Evolutionary conservation across 1,140 invertebrate species (phyloP).

Genomic region (Euborellia annulipes): DNA sequence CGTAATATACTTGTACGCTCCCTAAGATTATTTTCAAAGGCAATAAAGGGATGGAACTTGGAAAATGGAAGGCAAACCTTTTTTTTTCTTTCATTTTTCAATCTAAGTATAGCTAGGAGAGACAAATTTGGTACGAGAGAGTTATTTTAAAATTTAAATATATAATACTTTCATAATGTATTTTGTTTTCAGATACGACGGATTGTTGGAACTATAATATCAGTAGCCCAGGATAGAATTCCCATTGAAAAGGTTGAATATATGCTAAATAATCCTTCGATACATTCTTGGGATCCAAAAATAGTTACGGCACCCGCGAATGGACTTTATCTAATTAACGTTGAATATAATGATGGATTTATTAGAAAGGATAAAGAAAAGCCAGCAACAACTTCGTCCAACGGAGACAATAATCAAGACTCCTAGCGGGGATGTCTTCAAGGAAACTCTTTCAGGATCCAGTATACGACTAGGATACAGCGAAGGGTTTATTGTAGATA

Average conservation of each 20-base stretch:
- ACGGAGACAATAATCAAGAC: conserved; percentile 45
- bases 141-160: no score
- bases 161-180: no score
- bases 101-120: no score
- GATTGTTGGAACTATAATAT: conserved; percentile 46
- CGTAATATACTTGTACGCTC: no score
- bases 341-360: conserved; percentile 58
- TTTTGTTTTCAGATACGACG: conserved; percentile 44
- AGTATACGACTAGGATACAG: conserved; percentile 16
- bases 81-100: no score
- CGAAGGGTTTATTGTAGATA: conserved; percentile 58
- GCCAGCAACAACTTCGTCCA: conserved; percentile 35
- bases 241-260: conserved; percentile 40
- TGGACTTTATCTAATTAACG: conserved; percentile 49
- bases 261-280: conserved; percentile 57
- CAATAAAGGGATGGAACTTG: no score
- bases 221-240: conserved; percentile 37
- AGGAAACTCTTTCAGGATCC: conserved; percentile 28
- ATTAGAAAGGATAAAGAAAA: conserved; percentile 35
- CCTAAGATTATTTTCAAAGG: no score
- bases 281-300: conserved; percentile 40
- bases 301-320: conserved; percentile 34
- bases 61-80: no score
- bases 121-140: no score
- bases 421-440: conserved; percentile 30